Evolutionary conservation across 2,888 invertebrate genomes (phyloP).

Genomic region (Oxytorus armatus): DNA sequence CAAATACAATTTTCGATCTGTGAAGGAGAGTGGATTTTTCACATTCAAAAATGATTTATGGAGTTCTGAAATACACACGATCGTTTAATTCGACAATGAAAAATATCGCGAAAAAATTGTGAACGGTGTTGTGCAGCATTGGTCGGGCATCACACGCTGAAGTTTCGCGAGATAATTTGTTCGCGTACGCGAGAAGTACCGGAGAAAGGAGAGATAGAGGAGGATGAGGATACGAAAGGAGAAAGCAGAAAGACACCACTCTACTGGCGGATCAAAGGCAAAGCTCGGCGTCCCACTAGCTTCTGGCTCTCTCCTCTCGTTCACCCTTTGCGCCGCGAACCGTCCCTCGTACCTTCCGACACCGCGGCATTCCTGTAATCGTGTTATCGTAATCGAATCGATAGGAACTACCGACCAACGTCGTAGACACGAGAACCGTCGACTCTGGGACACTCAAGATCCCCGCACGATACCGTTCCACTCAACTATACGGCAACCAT

Average conservation of each 20-base stretch:
- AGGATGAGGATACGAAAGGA: conserved; percentile 46
- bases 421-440: conserved; percentile 57
- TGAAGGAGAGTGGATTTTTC: too few relatives aligned
- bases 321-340: conserved; percentile 26
- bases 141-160: not conserved
- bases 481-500: conserved; percentile 18
- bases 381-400: conserved; percentile 67
- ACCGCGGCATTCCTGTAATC: conserved; percentile 63
- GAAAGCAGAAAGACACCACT: conserved; percentile 52
- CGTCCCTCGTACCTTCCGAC: conserved; percentile 46
- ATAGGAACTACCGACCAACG: conserved; percentile 63
- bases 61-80: too few relatives aligned
- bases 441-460: conserved; percentile 60
- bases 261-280: conserved; percentile 63
- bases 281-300: conserved; percentile 53
- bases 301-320: conserved; percentile 46
- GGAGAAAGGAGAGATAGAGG: conserved; percentile 13
- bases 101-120: not conserved
- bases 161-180: conserved; percentile 25
- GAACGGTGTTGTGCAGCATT: not conserved
- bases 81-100: not conserved
- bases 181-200: not conserved
- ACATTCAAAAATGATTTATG: too few relatives aligned
- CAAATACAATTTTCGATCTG: too few relatives aligned
- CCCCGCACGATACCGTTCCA: conserved; percentile 50